Percentiles rank a stretch among this genome's conserved stretches.
phyloP scores from a whole-genome alignment of 2,888 invertebrate species.

The Campaea margaritaria region DNA sequence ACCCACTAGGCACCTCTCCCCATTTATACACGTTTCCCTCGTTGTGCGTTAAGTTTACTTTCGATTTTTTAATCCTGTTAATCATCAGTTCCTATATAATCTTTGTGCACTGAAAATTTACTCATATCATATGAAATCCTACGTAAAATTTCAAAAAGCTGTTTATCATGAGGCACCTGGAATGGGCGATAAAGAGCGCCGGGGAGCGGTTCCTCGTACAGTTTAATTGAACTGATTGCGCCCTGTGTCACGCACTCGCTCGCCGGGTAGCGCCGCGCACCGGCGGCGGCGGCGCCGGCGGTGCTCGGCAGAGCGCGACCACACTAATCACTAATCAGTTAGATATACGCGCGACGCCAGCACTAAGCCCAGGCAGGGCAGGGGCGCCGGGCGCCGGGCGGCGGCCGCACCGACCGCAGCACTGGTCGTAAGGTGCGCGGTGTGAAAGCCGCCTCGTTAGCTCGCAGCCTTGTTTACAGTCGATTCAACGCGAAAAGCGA shows the following conservation, averaged over 20 bases:
- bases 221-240: slow-evolving; percentile 18
- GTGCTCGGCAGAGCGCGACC: too few relatives aligned
- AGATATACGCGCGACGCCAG: background rate
- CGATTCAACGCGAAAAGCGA: slow-evolving; percentile 25
- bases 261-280: background rate
- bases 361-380: background rate
- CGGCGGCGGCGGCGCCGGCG: background rate
- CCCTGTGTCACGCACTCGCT: background rate
- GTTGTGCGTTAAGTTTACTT: too few relatives aligned
- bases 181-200: slow-evolving; percentile 7
- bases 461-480: slow-evolving; percentile 29
- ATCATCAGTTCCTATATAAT: too few relatives aligned
- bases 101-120: background rate
- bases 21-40: too few relatives aligned
- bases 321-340: background rate
- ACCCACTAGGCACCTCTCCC: too few relatives aligned
- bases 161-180: background rate
- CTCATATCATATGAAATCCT: background rate
- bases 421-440: slow-evolving; percentile 11
- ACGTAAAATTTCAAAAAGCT: background rate
- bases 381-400: background rate
- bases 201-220: slow-evolving; percentile 1
- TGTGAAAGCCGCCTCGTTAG: slow-evolving; percentile 31
- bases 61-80: too few relatives aligned
- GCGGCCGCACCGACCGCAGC: background rate